Base-by-base conservation (phyloP, 2,888 invertebrate genomes). In the Tridacna crocea region DNA sequence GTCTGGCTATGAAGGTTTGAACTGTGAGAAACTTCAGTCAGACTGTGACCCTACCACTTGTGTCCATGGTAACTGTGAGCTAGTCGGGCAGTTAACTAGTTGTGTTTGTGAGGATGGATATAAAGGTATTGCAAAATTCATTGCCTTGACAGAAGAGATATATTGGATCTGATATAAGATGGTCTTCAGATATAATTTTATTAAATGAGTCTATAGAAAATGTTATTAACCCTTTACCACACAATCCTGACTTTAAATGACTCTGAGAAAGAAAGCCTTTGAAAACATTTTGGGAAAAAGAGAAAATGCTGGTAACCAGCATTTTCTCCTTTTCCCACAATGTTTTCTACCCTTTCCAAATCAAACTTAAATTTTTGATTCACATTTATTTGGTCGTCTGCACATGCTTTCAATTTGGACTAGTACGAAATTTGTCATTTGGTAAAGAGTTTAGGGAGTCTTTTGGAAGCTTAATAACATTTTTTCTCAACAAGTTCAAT, bases 81-180 rank as follows among this genome's bases (percentile, higher is more conserved):
- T 26, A 24, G 76, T 77, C 66, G 87, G 77, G 17, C 85, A 80
- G 19, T 78, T 74, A 3, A 70, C 79, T n/a, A 83, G 55, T 15
- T 93, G 93, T 88, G 84, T 88, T 4, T 93, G 93, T 84, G 55
- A 82, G 10, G 73, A 82, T 36, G 92, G 91, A 13, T 92, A 83
- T 75, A 88, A 89, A 87, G 92, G 93, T 92, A 78, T 36, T 36
- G 36, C 36, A 36, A 36, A 36, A 36, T 36, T 36, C 36, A 36
- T 2, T 36, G 8, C 8, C 36, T 36, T 36, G 8, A 36, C 36
- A 36, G 8, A 36, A 36, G n/a, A n/a, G n/a, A n/a, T n/a, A n/a
- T n/a, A n/a, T n/a, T n/a, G n/a, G n/a, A n/a, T n/a, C n/a, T n/a
- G n/a, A n/a, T n/a, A n/a, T n/a, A n/a, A n/a, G n/a, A n/a, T n/a